Conservation (phyloP, 2,113 vertebrate species). For the Pampusana beccarii region DNA sequence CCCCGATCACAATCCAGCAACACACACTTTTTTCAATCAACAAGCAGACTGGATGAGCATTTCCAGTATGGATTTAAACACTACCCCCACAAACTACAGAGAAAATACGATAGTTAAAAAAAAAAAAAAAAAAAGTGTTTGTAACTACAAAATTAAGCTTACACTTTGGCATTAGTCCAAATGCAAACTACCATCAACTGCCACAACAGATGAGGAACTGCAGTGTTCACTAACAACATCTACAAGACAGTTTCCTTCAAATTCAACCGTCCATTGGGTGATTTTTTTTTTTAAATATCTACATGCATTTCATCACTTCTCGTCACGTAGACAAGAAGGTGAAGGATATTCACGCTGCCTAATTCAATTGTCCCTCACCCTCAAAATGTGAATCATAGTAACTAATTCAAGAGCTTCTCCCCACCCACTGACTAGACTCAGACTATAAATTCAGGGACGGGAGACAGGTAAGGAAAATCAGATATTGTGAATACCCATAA, state of each 20-base stretch:
- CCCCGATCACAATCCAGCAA: background rate
- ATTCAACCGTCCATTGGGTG: background rate
- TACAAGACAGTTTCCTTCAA: background rate
- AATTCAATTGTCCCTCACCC: background rate
- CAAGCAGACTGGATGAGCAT: background rate
- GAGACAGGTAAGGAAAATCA: background rate
- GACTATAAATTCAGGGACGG: background rate
- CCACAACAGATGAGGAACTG: background rate
- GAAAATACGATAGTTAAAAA: background rate
- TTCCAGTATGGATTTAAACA: background rate
- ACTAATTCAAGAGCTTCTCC: background rate
- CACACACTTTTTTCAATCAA: background rate
- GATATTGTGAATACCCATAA: background rate
- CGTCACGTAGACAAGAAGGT: background rate
- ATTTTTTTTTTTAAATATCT: background rate
- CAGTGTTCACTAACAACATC: background rate
- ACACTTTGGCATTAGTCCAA: background rate
- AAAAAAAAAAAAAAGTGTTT: background rate
- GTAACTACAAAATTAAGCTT: background rate
- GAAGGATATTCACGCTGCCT: background rate
- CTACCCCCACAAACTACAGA: background rate
- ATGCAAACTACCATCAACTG: background rate
- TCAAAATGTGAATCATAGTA: background rate
- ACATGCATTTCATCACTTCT: background rate
- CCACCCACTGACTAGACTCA: background rate